Evolutionary conservation across 2,113 vertebrate genomes (phyloP), one percentile per base, ranked within the genome.

Genomic region (Butorides virescens): DNA sequence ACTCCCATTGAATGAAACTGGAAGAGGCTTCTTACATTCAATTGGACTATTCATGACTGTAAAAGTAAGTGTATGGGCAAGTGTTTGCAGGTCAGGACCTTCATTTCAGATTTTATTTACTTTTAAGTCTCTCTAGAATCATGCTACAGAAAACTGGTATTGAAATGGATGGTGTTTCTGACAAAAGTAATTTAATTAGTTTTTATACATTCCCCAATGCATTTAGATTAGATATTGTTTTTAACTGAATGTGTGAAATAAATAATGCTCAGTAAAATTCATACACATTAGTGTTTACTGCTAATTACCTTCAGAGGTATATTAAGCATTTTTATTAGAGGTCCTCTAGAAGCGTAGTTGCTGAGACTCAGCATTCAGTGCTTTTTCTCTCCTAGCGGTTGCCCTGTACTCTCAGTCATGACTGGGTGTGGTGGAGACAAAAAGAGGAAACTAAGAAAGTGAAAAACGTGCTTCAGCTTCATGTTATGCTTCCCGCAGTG

Each of bases 41-140:
- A 92, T 95, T 90, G 93, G 55, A 53, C 88, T 95, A 92, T 96
- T 97, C 95, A 95, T 94, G 39, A 50, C 75, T 92, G 80, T 75
- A 50, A 78, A 88, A 59, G 21, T 76, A 86, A 88, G 58, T 3
- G 6, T 67, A 86, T 70, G n/a, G 47, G 50, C 74, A 94, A 92
- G 18, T 70, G 67, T 86, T 78, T 88, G 42, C 88, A 88, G 58
- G 55, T 92, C 52, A 97, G 53, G 50, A 89, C 53, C 82, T 92
- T 75, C 4, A 0, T 83, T 77, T 86, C 12, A 16, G 37, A 52
- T 91, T 92, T 91, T 76, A 68, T 92, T 92, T 92, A 68, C 63
- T 77, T 86, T 42, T 42, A 90, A 94, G 36, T 73, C 74, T 91
- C 9, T 3, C 66, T 70, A 70, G 84, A 78, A 72, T 50, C n/a